phyloP scores from a whole-genome alignment of 2,113 vertebrate species.

The Chloroceryle aenea region DNA sequence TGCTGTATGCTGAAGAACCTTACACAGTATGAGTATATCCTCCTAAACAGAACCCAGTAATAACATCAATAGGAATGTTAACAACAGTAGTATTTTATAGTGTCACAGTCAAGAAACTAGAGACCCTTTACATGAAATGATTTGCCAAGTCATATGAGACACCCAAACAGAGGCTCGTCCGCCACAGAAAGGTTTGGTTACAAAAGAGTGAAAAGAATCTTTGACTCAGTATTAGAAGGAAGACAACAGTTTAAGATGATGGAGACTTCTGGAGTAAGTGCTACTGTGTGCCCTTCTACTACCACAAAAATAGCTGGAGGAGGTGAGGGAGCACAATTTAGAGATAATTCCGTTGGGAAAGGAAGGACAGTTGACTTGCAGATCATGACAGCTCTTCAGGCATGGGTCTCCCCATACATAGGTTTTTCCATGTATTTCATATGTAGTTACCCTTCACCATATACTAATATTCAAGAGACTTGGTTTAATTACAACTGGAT shows the following conservation, averaged over 20 bases:
- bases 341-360: neutral
- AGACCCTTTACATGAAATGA: neutral
- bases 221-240: neutral
- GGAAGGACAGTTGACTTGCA: neutral
- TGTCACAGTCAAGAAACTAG: neutral
- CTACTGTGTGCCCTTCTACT: neutral
- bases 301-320: neutral
- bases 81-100: neutral
- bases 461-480: neutral
- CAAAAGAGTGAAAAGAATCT: neutral
- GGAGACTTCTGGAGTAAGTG: neutral
- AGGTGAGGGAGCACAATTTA: neutral
- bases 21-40: neutral
- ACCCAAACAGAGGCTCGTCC: neutral
- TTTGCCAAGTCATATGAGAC: neutral
- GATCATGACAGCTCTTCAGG: neutral
- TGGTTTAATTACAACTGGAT: neutral
- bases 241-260: neutral
- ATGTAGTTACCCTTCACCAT: fast-evolving
- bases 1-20: neutral
- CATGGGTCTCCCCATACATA: neutral
- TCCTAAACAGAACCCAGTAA: neutral
- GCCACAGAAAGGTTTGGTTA: neutral
- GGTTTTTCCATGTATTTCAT: neutral
- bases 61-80: neutral